Evolutionary conservation across 2,797 vertebrate species (phyloP).

Genomic region (Triplophysa bombifrons): DNA sequence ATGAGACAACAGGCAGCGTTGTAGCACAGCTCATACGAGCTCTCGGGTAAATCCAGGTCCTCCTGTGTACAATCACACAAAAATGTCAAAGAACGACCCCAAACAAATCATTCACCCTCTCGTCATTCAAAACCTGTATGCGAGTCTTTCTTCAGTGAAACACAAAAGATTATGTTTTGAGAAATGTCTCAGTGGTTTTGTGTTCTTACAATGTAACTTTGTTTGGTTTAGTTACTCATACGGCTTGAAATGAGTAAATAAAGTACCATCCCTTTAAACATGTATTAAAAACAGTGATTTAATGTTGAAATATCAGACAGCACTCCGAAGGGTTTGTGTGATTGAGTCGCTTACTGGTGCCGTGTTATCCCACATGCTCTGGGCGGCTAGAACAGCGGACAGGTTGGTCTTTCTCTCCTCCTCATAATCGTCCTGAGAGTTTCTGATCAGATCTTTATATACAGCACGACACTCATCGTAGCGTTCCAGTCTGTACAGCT

Average conservation of each 20-base stretch:
- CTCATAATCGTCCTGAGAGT: conserved; percentile 98
- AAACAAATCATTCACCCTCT: too few species aligned
- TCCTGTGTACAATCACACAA: conserved; percentile 74
- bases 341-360: conserved; percentile 74
- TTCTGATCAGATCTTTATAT: conserved; percentile 95
- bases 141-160: too few species aligned
- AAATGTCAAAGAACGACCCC: too few species aligned
- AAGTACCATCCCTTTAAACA: too few species aligned
- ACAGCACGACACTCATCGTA: conserved; percentile 90
- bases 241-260: too few species aligned
- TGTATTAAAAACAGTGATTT: too few species aligned
- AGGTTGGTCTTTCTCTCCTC: conserved; percentile 98
- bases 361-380: conserved; percentile 91
- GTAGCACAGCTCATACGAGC: conserved; percentile 95
- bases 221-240: too few species aligned
- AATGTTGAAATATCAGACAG: conserved; percentile 69
- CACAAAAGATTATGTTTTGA: too few species aligned
- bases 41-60: conserved; percentile 89
- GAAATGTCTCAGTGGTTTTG: too few species aligned
- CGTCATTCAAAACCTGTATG: too few species aligned
- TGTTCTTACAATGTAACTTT: too few species aligned
- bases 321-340: conserved; percentile 77
- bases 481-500: conserved; percentile 94
- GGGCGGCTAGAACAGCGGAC: conserved; percentile 91
- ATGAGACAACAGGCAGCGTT: conserved; percentile 91